Percentiles rank a stretch among this genome's conserved stretches.
phyloP scores from a whole-genome alignment of 2,888 invertebrate species.

The Zonitis immaculata region DNA sequence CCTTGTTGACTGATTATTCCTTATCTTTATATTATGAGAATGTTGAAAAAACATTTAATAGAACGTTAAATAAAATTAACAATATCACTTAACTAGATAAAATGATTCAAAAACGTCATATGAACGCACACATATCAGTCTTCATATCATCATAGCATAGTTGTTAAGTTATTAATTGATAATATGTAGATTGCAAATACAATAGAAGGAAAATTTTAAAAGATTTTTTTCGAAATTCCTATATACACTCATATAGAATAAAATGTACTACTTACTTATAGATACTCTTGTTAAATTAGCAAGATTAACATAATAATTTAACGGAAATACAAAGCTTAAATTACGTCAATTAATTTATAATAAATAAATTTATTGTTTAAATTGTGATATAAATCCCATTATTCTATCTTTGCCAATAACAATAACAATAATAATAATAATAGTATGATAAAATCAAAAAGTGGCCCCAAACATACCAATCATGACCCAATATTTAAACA shows the following conservation, averaged over 20 bases:
- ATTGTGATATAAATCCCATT: background rate
- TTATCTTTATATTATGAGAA: background rate
- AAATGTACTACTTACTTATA: no score
- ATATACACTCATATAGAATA: no score
- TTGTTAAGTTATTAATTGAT: constrained; percentile 23
- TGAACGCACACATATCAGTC: constrained; percentile 16
- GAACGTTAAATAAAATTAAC: constrained; percentile 4
- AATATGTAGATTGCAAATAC: constrained; percentile 15
- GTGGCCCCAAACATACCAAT: background rate
- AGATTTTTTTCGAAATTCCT: background rate
- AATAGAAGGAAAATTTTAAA: constrained; percentile 5
- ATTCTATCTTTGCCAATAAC: background rate
- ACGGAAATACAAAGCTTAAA: background rate
- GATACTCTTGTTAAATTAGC: background rate
- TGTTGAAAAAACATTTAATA: background rate
- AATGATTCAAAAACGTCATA: constrained; percentile 22
- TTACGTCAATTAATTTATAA: background rate
- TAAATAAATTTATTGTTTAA: background rate
- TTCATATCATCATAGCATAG: constrained; percentile 8
- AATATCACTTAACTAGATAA: constrained; percentile 26
- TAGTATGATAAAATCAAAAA: background rate
- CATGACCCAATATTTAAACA: background rate
- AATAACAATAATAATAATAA: background rate
- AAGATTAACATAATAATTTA: background rate
- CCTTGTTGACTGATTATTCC: constrained; percentile 2